Conservation (phyloP, 2,797 vertebrate genomes). For the Sebastes steindachneri region DNA sequence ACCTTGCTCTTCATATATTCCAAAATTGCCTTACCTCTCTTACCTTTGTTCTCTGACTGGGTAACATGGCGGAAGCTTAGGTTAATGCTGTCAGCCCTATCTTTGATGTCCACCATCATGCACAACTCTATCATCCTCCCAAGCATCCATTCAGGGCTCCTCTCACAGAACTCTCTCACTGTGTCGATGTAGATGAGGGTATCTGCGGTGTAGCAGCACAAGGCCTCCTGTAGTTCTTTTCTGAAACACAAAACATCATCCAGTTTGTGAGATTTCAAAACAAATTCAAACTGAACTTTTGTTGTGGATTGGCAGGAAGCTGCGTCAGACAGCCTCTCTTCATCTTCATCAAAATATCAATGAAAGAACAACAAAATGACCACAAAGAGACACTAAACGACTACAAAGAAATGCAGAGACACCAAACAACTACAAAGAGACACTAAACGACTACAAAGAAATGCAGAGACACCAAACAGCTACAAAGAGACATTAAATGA, state of each 20-base stretch:
- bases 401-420: no score
- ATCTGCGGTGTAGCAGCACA: slow-evolving; percentile 61
- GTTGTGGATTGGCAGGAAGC: not conserved
- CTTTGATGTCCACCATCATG: slow-evolving; percentile 70
- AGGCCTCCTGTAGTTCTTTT: slow-evolving; percentile 35
- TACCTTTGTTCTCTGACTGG: slow-evolving; percentile 27
- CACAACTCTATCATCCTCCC: slow-evolving; percentile 58
- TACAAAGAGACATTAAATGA: no score
- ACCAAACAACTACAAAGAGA: no score
- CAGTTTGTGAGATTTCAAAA: not conserved
- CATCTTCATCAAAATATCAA: not conserved
- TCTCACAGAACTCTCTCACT: slow-evolving; percentile 63
- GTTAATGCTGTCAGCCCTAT: slow-evolving; percentile 35
- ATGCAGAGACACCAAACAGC: no score
- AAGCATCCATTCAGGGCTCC: slow-evolving; percentile 58
- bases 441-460: no score
- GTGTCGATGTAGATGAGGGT: slow-evolving; percentile 63
- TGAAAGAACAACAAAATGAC: no score
- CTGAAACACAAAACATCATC: slow-evolving; percentile 49
- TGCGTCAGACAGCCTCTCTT: not conserved
- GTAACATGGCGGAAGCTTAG: slow-evolving; percentile 57
- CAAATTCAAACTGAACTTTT: not conserved
- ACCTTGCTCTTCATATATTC: slow-evolving; percentile 59
- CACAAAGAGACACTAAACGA: no score
- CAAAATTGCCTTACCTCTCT: slow-evolving; percentile 29